Evolutionary conservation across 1,140 invertebrate species (phyloP).

Genomic region (Gonatopus flavifemur): DNA sequence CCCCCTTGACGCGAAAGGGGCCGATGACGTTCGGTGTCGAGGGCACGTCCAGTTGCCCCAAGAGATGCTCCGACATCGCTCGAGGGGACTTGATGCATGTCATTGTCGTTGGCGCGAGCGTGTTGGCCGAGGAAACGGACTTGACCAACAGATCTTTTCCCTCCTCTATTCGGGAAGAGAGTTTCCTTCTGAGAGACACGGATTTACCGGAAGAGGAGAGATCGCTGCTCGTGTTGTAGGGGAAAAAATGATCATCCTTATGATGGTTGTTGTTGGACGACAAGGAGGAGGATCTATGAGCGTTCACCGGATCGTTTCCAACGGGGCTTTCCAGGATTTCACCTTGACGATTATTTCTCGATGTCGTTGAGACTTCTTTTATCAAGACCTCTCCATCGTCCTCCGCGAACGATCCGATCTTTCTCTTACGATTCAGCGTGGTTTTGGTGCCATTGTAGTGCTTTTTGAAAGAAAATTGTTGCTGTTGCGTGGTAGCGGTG

Average conservation of each 20-base stretch:
- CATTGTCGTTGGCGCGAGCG: conserved; percentile 50
- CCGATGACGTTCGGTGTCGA: conserved; percentile 33
- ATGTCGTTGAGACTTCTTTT: not conserved
- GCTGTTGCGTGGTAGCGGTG: too few relatives aligned
- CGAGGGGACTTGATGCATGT: conserved; percentile 54
- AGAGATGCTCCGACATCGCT: conserved; percentile 55
- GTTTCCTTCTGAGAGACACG: conserved; percentile 30
- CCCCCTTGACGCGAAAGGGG: conserved; percentile 39
- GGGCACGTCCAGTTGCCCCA: conserved; percentile 46
- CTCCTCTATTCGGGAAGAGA: conserved; percentile 36
- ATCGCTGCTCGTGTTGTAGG: not conserved
- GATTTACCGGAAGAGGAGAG: conserved; percentile 9
- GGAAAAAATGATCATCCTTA: conserved; percentile 5
- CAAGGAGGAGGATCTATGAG: too few relatives aligned
- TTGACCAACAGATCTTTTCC: conserved; percentile 44
- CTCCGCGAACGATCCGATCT: too few relatives aligned
- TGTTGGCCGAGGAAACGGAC: conserved; percentile 48
- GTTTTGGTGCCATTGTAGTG: too few relatives aligned
- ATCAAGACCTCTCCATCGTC: too few relatives aligned
- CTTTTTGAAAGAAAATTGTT: too few relatives aligned
- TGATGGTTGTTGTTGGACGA: conserved; percentile 29
- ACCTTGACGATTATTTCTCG: not conserved
- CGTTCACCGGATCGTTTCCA: too few relatives aligned
- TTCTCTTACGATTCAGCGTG: too few relatives aligned
- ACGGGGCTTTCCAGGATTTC: too few relatives aligned